These are phyloP conservation scores for Bedellia somnulentella DNA, from an alignment of 2,888 invertebrate genomes.

Conservation along the genomic window DNA sequence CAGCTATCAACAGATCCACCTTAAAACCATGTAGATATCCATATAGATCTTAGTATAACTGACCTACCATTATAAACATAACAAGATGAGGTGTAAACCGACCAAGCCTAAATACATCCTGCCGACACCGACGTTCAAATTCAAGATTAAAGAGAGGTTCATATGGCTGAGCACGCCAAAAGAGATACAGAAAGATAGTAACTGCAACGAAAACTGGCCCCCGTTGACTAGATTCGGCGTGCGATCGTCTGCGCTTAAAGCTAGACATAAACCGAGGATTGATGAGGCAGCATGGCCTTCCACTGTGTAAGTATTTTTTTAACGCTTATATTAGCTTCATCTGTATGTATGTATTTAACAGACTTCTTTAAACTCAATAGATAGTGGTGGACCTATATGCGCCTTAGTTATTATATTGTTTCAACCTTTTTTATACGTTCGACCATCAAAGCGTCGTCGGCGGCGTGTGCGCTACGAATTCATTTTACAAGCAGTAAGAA, in stretches of 20 bases:
- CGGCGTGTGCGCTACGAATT: no score
- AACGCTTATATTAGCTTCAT: no score
- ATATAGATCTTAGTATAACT: no score
- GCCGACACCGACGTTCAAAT: slow-evolving; percentile 25
- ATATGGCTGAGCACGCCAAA: slow-evolving; percentile 29
- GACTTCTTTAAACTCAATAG: no score
- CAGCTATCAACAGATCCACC: no score
- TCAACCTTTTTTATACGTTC: no score
- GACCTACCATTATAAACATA: background rate
- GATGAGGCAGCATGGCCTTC: slow-evolving; percentile 38
- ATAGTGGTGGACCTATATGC: no score
- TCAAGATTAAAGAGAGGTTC: slow-evolving; percentile 27
- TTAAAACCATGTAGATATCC: no score
- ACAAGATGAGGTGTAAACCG: background rate
- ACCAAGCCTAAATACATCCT: slow-evolving; percentile 23
- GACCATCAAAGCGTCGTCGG: no score
- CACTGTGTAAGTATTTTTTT: slow-evolving; percentile 14
- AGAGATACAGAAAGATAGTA: slow-evolving; percentile 19
- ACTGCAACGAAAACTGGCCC: slow-evolving; percentile 30
- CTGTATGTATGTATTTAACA: no score
- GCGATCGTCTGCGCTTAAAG: slow-evolving; percentile 27
- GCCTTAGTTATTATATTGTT: no score
- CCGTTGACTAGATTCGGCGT: slow-evolving; percentile 21
- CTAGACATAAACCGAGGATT: slow-evolving; percentile 22
- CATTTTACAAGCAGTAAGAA: no score